Evolutionary conservation across 2,113 vertebrate genomes (phyloP).

Genomic region (Brachirus orientalis): DNA sequence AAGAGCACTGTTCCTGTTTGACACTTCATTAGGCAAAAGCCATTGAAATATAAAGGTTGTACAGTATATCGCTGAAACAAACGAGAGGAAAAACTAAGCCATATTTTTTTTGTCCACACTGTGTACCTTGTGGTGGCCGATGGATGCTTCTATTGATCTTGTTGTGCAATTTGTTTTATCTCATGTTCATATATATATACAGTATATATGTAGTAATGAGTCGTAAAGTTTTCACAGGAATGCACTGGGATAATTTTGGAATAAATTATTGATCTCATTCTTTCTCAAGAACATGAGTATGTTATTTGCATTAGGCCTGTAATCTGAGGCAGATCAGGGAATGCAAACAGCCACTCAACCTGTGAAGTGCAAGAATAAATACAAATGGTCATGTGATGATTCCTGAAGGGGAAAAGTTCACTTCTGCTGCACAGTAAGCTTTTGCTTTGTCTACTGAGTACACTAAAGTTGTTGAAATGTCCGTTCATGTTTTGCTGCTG

Average conservation of each 20-base stretch:
- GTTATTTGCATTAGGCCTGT: too few relatives aligned
- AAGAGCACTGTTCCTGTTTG: slow-evolving; percentile 8
- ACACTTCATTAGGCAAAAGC: slow-evolving; percentile 4
- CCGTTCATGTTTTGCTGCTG: too few relatives aligned
- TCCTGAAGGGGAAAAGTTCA: too few relatives aligned
- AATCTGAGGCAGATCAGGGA: slow-evolving; percentile 1
- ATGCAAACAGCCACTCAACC: too few relatives aligned
- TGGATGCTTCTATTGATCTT: not conserved
- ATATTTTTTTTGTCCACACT: slow-evolving; percentile 15
- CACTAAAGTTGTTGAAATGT: too few relatives aligned
- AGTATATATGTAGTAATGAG: slow-evolving; percentile 19
- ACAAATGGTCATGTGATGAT: not conserved
- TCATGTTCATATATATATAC: too few relatives aligned
- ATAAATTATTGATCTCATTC: slow-evolving; percentile 68
- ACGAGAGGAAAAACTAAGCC: not conserved
- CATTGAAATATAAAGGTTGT: slow-evolving; percentile 5
- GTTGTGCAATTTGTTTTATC: not conserved
- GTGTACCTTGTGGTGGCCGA: slow-evolving; percentile 7
- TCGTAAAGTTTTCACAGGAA: slow-evolving; percentile 44
- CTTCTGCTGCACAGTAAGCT: not conserved
- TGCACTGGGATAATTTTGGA: slow-evolving; percentile 38
- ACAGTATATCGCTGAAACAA: slow-evolving; percentile 16
- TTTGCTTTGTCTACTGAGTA: not conserved
- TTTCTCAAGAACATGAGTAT: slow-evolving; percentile 11
- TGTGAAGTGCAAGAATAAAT: too few relatives aligned